Base-by-base conservation (phyloP, 2,888 invertebrate genomes). In the Eremobia ochroleuca region DNA sequence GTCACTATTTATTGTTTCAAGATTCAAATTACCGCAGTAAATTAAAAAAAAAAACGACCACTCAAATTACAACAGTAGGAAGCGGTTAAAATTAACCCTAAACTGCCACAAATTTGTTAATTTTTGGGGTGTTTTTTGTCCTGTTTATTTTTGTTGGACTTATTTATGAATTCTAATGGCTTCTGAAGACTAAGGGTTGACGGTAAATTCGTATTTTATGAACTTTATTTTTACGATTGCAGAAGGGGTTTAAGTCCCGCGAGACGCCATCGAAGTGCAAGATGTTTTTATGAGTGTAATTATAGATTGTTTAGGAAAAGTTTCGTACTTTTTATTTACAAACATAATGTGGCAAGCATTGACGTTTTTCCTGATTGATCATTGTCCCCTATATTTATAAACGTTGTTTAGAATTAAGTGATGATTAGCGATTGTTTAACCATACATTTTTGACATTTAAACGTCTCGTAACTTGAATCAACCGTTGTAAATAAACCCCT, bases 111-210 rank as follows among this genome's bases (percentile, higher is more conserved):
- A 91, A 96, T 96, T 96, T 95, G 96, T 96, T 96, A 96, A 96
- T 96, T 96, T 96, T 96, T 94, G 90, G 95, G 95, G 94, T 89
- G 86, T 83, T 91, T 92, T 92, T 95, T 95, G 93, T 93, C 86
- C 85, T 75, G 87, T 87, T 91, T 91, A 92, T 94, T 94, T 93
- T 73, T 90, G 89, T 91, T 91, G 91, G 90, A 92, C 92, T 93
- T 96, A 96, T 96, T 96, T 96, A 96, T 96, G 96, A 95, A 95
- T 95, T 94, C 92, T 94, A 96, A 95, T 95, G 94, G 94, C 92
- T 93, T 92, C 93, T 89, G 91, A 94, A 95, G 95, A 92, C 90
- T 88, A 90, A 91, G 96, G 96, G 94, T 93, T 93, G 92, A 91
- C 91, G 94, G 94, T 95, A 95, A 95, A 96, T 96, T 96, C 95